Conservation (phyloP, 2,113 vertebrate species). For the Dipodomys merriami region DNA sequence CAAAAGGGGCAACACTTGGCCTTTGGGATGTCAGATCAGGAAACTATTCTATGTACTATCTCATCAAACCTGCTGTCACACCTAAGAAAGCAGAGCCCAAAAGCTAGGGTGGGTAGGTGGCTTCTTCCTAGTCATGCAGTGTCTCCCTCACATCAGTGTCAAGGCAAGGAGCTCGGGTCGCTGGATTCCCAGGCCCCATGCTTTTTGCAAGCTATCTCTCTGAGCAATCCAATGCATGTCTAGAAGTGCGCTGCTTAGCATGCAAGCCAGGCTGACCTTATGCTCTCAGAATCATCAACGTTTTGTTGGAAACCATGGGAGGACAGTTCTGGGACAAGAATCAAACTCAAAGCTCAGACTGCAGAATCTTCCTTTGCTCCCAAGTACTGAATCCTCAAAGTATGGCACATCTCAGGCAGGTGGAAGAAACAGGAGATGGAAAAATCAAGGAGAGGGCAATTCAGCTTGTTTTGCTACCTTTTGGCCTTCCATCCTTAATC, state of each 20-base stretch:
- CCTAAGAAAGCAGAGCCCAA: neutral
- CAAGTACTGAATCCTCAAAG: neutral
- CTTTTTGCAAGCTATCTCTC: neutral
- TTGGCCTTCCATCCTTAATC: neutral
- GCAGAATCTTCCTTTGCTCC: neutral
- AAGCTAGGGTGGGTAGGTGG: neutral
- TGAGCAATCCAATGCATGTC: neutral
- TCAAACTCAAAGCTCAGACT: conserved; percentile 15
- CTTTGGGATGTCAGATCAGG: neutral
- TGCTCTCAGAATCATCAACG: conserved; percentile 44
- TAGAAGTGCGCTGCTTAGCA: neutral
- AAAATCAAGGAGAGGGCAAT: conserved; percentile 5
- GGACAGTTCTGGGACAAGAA: conserved; percentile 34
- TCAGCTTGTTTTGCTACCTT: neutral
- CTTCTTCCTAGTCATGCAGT: neutral
- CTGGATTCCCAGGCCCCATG: neutral
- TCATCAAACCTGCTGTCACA: neutral
- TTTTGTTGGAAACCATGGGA: conserved; percentile 54
- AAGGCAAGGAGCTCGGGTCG: neutral
- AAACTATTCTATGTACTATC: neutral
- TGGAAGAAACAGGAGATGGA: neutral
- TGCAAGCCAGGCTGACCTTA: conserved; percentile 54
- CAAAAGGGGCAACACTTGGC: neutral
- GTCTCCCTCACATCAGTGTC: neutral
- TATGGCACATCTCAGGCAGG: neutral